Percentiles rank a stretch among this genome's conserved stretches.
These are phyloP conservation scores for Petrosia ficiformis DNA, from an alignment of 37 sponge, comb jelly and placozoan genomes.

Conservation along the genomic window DNA sequence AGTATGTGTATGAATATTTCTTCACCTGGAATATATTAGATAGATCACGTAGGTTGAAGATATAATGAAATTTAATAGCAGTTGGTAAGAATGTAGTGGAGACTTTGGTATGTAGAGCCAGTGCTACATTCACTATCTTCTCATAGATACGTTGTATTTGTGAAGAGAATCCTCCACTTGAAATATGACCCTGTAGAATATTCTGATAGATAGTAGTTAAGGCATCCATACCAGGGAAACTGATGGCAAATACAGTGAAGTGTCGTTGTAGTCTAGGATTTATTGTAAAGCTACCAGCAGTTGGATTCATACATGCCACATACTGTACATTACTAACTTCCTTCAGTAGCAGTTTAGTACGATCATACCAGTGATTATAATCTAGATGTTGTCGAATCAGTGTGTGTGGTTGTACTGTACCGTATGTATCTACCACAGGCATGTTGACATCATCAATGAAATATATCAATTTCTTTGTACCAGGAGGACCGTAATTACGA, in stretches of 20 bases:
- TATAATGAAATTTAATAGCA: conserved; percentile 99
- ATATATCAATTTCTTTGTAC: conserved; percentile 94
- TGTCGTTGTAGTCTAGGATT: conserved; percentile 98
- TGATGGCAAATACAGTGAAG: conserved; percentile 97
- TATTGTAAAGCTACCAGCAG: conserved; percentile 99
- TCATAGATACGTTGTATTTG: conserved; percentile 67
- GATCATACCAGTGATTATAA: conserved; percentile 97
- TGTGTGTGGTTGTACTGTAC: conserved; percentile 98
- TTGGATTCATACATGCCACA: conserved; percentile 99
- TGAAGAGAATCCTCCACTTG: conserved; percentile 49
- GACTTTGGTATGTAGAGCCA: conserved; percentile 84
- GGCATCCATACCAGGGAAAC: conserved; percentile 87
- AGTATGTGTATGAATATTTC: neutral
- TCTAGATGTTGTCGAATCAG: conserved; percentile 97
- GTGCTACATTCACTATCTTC: conserved; percentile 76
- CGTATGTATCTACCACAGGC: conserved; percentile 97
- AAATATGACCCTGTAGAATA: conserved; percentile 81
- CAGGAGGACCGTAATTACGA: conserved; percentile 97
- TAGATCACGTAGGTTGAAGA: conserved; percentile 96
- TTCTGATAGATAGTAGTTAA: conserved; percentile 91
- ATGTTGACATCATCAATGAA: conserved; percentile 99
- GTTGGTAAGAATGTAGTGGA: conserved; percentile 91
- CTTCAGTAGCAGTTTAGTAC: conserved; percentile 90
- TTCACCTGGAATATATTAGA: conserved; percentile 93
- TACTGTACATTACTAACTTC: conserved; percentile 96